These are phyloP conservation scores for Scleropages formosus DNA, from an alignment of 2,797 vertebrate genomes.

Conservation along the genomic window DNA sequence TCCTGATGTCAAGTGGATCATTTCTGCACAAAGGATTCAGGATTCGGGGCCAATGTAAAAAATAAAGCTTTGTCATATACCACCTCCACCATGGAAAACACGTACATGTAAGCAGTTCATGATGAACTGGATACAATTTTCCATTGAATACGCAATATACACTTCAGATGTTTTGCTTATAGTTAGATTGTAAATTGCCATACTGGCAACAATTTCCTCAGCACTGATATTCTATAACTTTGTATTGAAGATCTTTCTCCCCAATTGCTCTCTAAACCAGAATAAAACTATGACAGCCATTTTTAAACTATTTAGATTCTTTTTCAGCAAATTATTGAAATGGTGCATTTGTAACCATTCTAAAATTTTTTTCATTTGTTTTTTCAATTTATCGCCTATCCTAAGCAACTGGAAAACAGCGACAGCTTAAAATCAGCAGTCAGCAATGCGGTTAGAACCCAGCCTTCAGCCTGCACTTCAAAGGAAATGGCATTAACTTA, in stretches of 20 bases:
- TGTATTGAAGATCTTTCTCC: neutral
- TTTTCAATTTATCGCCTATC: neutral
- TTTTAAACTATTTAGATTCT: no score
- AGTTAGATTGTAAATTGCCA: neutral
- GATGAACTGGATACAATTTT: slow-evolving; percentile 46
- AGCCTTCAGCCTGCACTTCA: slow-evolving; percentile 56
- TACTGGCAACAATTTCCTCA: neutral
- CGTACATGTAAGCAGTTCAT: slow-evolving; percentile 34
- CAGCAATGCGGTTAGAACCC: neutral
- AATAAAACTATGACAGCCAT: no score
- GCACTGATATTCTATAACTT: slow-evolving; percentile 5
- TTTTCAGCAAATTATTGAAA: no score
- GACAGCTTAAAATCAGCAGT: neutral
- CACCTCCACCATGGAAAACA: no score
- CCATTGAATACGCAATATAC: neutral
- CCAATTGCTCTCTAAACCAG: no score
- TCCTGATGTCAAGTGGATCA: neutral
- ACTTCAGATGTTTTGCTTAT: neutral
- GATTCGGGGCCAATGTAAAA: slow-evolving; percentile 6
- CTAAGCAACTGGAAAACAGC: neutral
- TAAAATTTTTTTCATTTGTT: no score
- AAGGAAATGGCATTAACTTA: slow-evolving; percentile 58
- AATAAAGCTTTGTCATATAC: slow-evolving; percentile 22
- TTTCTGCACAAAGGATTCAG: neutral
- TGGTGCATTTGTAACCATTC: no score